Evolutionary conservation across 2,888 invertebrate genomes (phyloP).

Genomic region (Sycophila texana): DNA sequence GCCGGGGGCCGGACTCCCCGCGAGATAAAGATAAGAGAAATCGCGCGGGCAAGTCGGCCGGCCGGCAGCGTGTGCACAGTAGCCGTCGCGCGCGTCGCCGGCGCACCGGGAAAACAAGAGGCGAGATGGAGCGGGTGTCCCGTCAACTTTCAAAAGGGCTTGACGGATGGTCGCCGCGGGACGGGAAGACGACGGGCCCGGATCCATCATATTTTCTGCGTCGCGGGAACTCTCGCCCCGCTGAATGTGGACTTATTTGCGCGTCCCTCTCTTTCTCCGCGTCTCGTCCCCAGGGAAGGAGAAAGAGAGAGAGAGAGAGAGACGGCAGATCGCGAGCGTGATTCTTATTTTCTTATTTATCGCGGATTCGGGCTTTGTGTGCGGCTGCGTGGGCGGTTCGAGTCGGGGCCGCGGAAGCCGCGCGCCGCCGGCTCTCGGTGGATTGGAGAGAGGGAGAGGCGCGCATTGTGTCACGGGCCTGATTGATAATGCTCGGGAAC

Average conservation of each 20-base stretch:
- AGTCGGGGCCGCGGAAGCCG: neutral
- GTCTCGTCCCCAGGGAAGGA: constrained; percentile 15
- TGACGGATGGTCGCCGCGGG: constrained; percentile 74
- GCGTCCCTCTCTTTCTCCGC: constrained; percentile 14
- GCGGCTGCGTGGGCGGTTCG: neutral
- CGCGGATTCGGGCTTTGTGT: constrained; percentile 26
- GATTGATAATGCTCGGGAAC: constrained; percentile 53
- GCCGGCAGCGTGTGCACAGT: neutral
- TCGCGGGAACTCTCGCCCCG: constrained; percentile 6
- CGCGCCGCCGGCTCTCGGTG: neutral
- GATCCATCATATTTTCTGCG: constrained; percentile 70
- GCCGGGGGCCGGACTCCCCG: constrained; percentile 17
- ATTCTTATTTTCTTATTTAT: constrained; percentile 52
- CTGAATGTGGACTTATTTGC: neutral
- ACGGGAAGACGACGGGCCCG: constrained; percentile 69
- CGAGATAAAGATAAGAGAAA: constrained; percentile 53
- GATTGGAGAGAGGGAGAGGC: neutral
- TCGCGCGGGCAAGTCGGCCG: constrained; percentile 41
- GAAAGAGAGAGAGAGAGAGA: neutral
- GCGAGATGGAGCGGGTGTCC: constrained; percentile 61
- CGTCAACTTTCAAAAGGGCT: constrained; percentile 72
- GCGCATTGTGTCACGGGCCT: constrained; percentile 39
- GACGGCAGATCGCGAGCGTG: neutral
- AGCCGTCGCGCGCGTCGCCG: neutral
- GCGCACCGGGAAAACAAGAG: constrained; percentile 31